Base-by-base conservation (phyloP, 2,797 vertebrate genomes). In the Gymnopithys bicolor region DNA sequence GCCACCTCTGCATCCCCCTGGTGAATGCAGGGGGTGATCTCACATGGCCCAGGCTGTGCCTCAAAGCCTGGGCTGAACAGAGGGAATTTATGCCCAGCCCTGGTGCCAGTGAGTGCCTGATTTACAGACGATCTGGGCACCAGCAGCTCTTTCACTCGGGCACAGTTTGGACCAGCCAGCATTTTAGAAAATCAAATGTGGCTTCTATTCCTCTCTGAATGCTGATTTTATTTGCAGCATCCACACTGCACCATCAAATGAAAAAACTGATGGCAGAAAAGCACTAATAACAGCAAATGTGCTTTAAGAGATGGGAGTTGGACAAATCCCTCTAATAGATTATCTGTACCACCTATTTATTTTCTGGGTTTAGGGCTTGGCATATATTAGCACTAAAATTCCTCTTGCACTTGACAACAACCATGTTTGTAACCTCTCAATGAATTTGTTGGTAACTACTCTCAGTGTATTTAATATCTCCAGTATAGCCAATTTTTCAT, bases 41-140 rank as follows among this genome's bases (percentile, higher is more conserved):
- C 91, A 82, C 84, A 90, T 49, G 70, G 69, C 75, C 87, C 86
- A 89, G 52, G 19, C 71, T 28, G 28, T 32, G 92, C 87, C 93
- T 32, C 93, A 60, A 46, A 77, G 39, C 94, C 88, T 19, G 25
- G 37, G 71, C 52, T 95, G 94, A 95, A 91, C 41, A 88, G 94
- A 94, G 73, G 77, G 48, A 24, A 97, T 97, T 95, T 87, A 95
- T 94, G 92, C 89, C 84, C 64, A 82, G 60, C 89, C 84, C 93
- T 71, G 87, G 49, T 14, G 51, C 48, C 49, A 85, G 60, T 41
- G 81, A 81, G 52, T 53, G 43, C 70, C 87, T 84, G 32, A 90
- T 95, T 95, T 92, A 73, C 76, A 95, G 89, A 2, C 0, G 83
- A 35, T 52, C 75, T 82, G 63, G 32, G 67, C 88, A 90, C 87